Evolutionary conservation across 2,888 invertebrate genomes (phyloP).

Genomic region (Scaptomyza reducta): DNA sequence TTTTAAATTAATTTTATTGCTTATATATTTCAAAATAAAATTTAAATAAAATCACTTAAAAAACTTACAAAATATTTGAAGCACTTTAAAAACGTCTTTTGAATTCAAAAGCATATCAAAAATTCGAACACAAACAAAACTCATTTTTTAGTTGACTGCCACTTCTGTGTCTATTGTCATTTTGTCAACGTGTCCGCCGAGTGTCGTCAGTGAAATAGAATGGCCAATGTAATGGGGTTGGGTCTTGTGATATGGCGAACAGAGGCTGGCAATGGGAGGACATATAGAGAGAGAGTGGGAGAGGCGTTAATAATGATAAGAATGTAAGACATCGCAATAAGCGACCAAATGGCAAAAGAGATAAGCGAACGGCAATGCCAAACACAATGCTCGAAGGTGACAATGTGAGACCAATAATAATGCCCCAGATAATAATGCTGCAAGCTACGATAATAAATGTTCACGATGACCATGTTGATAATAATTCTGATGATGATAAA

Average conservation of each 20-base stretch:
- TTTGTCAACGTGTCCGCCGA: conserved; percentile 74
- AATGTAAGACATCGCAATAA: conserved; percentile 78
- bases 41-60: too few relatives aligned
- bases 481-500: conserved; percentile 66
- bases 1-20: too few relatives aligned
- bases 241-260: conserved; percentile 17
- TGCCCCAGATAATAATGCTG: conserved; percentile 49
- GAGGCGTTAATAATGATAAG: conserved; percentile 70
- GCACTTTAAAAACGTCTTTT: too few relatives aligned
- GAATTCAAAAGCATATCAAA: conserved; percentile 13
- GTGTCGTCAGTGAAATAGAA: conserved; percentile 62
- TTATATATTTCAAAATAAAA: too few relatives aligned
- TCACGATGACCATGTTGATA: conserved; percentile 27
- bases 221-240: conserved; percentile 7
- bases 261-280: conserved; percentile 11
- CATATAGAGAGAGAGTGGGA: conserved; percentile 9
- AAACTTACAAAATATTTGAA: too few relatives aligned
- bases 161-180: conserved; percentile 64
- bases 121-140: conserved; percentile 5
- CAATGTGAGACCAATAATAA: conserved; percentile 73
- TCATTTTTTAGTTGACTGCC: conserved; percentile 13
- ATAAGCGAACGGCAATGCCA: conserved; percentile 51
- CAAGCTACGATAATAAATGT: conserved; percentile 16
- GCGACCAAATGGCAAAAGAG: conserved; percentile 63
- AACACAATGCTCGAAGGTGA: conserved; percentile 62